These are phyloP conservation scores for Chymomyza costata DNA, from an alignment of 1,140 invertebrate genomes.

Conservation along the genomic window DNA sequence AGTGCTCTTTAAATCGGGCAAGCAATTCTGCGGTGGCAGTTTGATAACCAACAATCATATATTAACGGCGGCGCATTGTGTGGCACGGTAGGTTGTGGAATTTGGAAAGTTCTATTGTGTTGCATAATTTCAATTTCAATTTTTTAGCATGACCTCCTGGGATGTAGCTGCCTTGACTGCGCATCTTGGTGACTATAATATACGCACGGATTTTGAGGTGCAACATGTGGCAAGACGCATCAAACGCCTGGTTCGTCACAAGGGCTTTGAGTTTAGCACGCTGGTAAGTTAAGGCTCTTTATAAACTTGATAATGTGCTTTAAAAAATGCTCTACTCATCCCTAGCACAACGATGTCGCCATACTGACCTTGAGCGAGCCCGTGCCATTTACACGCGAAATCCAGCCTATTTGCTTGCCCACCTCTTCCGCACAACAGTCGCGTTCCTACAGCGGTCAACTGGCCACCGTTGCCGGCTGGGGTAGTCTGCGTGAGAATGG, in stretches of 20 bases:
- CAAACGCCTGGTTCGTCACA: slow-evolving; percentile 87
- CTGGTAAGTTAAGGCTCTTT: slow-evolving; percentile 78
- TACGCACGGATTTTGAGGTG: slow-evolving; percentile 83
- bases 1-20: slow-evolving; percentile 86
- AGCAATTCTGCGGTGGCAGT: slow-evolving; percentile 91
- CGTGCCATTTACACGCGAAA: slow-evolving; percentile 83
- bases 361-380: slow-evolving; percentile 88
- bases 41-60: slow-evolving; percentile 91
- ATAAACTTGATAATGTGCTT: neutral
- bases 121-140: neutral
- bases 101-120: no score
- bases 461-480: slow-evolving; percentile 90
- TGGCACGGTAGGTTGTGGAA: slow-evolving; percentile 86
- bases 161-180: slow-evolving; percentile 89
- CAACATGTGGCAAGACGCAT: slow-evolving; percentile 85
- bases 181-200: slow-evolving; percentile 88
- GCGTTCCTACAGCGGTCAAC: slow-evolving; percentile 80
- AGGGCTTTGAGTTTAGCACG: slow-evolving; percentile 88
- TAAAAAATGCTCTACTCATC: neutral
- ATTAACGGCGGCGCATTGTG: slow-evolving; percentile 93
- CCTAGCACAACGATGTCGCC: slow-evolving; percentile 88
- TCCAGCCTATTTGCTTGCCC: slow-evolving; percentile 90
- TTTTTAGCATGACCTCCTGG: slow-evolving; percentile 88
- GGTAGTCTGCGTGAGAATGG: slow-evolving; percentile 79
- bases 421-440: slow-evolving; percentile 75